Conservation (phyloP, 92 coral and sea anemone genomes). For the Ricordea florida region DNA sequence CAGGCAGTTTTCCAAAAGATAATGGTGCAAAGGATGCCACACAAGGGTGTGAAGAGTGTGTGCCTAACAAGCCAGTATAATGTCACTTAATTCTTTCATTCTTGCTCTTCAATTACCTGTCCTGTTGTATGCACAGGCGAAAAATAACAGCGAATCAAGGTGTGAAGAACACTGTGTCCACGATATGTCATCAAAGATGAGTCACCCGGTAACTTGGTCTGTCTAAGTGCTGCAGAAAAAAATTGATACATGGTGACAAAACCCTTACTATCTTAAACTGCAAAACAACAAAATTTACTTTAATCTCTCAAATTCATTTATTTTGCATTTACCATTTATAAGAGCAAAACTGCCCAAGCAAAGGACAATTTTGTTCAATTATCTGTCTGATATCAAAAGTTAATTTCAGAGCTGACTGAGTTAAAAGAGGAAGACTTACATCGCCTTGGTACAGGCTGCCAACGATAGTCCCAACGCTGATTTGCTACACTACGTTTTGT, state of each 20-base stretch:
- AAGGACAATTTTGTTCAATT: no score
- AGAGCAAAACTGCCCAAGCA: no score
- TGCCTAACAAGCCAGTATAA: not conserved
- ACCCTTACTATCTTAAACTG: no score
- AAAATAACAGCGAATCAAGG: slow-evolving; percentile 86
- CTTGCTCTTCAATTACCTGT: slow-evolving; percentile 56
- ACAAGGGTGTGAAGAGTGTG: not conserved
- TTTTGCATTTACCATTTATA: no score
- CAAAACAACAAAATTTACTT: no score
- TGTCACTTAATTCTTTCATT: not conserved
- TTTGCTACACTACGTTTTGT: slow-evolving; percentile 71
- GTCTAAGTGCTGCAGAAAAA: slow-evolving; percentile 42
- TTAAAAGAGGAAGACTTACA: slow-evolving; percentile 22
- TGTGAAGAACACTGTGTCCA: slow-evolving; percentile 85
- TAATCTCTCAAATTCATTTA: no score
- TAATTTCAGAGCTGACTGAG: not conserved
- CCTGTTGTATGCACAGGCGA: slow-evolving; percentile 96
- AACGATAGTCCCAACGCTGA: slow-evolving; percentile 93
- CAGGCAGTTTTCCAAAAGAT: no score
- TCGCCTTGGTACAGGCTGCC: slow-evolving; percentile 88
- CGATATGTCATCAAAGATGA: slow-evolving; percentile 94
- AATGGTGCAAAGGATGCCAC: not conserved
- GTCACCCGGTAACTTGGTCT: slow-evolving; percentile 75
- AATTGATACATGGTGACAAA: no score
- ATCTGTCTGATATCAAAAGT: no score